Percentiles rank a stretch among this genome's conserved stretches.
These are phyloP conservation scores for Whitmania pigra DNA, from an alignment of 1,140 invertebrate genomes.

Conservation along the genomic window DNA sequence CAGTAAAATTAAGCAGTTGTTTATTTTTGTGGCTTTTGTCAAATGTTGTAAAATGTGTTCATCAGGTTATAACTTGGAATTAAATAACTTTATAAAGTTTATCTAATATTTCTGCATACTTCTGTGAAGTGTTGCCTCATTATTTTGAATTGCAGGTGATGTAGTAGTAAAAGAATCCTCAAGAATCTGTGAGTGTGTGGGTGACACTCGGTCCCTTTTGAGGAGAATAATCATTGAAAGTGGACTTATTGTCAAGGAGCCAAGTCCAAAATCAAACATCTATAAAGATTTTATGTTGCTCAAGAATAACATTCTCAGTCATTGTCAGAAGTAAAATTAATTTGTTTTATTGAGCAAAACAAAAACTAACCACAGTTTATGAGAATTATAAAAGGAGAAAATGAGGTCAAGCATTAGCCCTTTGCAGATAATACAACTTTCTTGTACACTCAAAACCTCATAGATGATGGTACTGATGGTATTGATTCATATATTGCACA, in stretches of 20 bases:
- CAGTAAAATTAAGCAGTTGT: not conserved
- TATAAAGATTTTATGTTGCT: slow-evolving; percentile 23
- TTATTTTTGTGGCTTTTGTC: no score
- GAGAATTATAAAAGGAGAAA: no score
- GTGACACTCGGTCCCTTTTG: slow-evolving; percentile 66
- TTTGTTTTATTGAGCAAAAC: not conserved
- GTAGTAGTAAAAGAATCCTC: slow-evolving; percentile 31
- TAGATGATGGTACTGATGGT: no score
- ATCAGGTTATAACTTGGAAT: no score
- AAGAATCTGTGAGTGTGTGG: slow-evolving; percentile 65
- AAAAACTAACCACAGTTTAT: no score
- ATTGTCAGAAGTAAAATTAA: slow-evolving; percentile 36
- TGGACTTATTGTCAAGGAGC: not conserved
- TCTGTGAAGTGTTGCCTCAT: not conserved
- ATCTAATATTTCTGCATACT: no score
- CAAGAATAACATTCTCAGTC: slow-evolving; percentile 57
- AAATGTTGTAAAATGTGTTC: no score
- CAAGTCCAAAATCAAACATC: not conserved
- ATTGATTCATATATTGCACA: no score
- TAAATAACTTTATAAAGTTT: no score
- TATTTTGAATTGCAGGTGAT: not conserved
- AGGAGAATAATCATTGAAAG: slow-evolving; percentile 67
- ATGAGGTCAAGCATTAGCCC: no score
- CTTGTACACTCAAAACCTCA: no score
- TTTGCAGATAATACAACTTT: no score